Percentiles rank a stretch among this genome's conserved stretches.
phyloP scores from a whole-genome alignment of 1,140 invertebrate species.

The Pomacea maculata region DNA sequence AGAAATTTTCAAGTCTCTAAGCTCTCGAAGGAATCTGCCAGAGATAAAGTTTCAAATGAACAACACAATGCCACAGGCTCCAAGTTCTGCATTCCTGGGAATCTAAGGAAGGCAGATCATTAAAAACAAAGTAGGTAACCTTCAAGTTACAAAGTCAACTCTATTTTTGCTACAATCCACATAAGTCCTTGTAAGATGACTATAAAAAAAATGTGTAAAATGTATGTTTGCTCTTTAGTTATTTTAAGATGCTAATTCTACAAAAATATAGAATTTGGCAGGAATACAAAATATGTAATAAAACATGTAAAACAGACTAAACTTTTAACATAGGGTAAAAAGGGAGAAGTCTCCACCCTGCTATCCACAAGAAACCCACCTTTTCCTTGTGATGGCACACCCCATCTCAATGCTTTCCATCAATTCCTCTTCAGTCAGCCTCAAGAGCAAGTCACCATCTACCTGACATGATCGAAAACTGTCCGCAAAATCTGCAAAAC shows the following conservation, averaged over 20 bases:
- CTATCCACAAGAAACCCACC: slow-evolving; percentile 65
- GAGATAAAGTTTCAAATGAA: background rate
- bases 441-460: slow-evolving; percentile 95
- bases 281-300: no score
- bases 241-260: no score
- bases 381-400: slow-evolving; percentile 91
- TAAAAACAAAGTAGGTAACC: background rate
- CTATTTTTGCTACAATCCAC: background rate
- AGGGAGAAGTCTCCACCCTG: no score
- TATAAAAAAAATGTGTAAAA: no score
- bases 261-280: no score
- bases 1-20: slow-evolving; percentile 93
- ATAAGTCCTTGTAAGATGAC: no score
- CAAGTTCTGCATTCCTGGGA: no score
- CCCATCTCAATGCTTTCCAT: slow-evolving; percentile 90
- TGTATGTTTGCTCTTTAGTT: no score
- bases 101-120: background rate
- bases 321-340: no score
- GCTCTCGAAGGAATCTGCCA: slow-evolving; percentile 87
- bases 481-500: slow-evolving; percentile 84
- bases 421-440: slow-evolving; percentile 91
- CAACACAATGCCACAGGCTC: no score
- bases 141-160: background rate
- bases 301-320: no score
- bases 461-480: slow-evolving; percentile 92